phyloP scores from a whole-genome alignment of 2,797 vertebrate genomes.

The Syncerus caffer region DNA sequence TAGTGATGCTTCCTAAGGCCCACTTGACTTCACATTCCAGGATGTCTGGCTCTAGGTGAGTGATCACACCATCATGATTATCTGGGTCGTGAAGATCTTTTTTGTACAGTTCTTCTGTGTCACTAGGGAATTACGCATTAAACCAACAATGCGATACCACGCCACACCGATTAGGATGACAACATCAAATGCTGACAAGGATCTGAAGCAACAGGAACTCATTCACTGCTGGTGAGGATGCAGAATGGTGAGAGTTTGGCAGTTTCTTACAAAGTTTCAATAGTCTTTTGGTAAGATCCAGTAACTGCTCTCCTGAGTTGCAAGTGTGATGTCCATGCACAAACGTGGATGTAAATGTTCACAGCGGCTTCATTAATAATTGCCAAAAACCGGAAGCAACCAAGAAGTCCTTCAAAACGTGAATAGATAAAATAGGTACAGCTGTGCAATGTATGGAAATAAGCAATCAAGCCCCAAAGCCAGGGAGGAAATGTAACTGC shows the following conservation, averaged over 20 bases:
- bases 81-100: neutral
- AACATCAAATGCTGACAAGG: neutral
- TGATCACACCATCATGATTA: neutral
- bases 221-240: neutral
- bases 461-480: neutral
- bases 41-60: neutral
- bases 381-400: neutral
- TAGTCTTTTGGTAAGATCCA: neutral
- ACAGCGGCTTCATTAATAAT: neutral
- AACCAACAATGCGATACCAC: neutral
- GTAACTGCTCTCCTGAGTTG: neutral
- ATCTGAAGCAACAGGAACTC: neutral
- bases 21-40: neutral
- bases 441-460: neutral
- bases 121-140: neutral
- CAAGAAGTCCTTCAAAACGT: neutral
- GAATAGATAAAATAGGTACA: neutral
- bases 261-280: conserved; percentile 13
- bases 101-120: neutral
- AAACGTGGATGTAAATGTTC: neutral
- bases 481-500: neutral
- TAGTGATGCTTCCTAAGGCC: neutral
- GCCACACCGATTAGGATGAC: neutral
- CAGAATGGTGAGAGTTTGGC: neutral
- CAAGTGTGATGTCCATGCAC: neutral